Base-by-base conservation (phyloP, 2,888 invertebrate species). In the Tortricodes alternella region DNA sequence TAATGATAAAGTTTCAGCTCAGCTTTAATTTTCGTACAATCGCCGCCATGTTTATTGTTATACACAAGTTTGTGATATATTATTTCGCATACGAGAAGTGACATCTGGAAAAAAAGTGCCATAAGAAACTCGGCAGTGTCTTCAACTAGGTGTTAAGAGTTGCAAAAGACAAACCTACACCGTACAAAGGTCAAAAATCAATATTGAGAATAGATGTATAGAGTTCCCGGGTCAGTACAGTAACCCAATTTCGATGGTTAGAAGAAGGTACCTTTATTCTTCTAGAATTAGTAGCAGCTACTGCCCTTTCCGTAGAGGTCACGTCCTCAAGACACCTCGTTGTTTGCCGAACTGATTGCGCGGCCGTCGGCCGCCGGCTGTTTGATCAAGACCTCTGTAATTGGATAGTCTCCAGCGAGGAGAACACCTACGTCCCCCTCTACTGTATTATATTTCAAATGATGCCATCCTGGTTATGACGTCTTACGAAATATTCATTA, bases 331-430 rank as follows among this genome's bases (percentile, higher is more conserved):
- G 51, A 34, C 52, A 52, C 39, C 57, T 41, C 37, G 27, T 6
- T 58, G 39, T 52, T 52, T 58, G 46, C 34, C 34, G 39, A 41
- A 27, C 58, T 60, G 61, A 59, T 62, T 62, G 62, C 46, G 51
- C 34, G 34, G 37, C 34, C 50, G 46, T 32, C 43, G 39, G n/a
- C 46, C 53, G 43, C 57, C 8, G 41, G 39, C 55, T 71, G 60
- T 71, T 71, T 71, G 67, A 60, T 65, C 67, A 65, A 64, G 67
- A 63, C 52, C 62, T 41, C 46, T 19, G 65, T 68, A 69, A 71
- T 71, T 64, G 63, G 69, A 70, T 67, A 58, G 61, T 58, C 61
- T 60, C 50, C 58, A 51, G 52, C 18, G n/a, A n/a, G n/a, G n/a
- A 13, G n/a, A 49, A 41, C 41, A 55, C 48, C 55, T 43, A 46